Evolutionary conservation across 2,888 invertebrate species (phyloP).

Genomic region (Abrostola tripartita): DNA sequence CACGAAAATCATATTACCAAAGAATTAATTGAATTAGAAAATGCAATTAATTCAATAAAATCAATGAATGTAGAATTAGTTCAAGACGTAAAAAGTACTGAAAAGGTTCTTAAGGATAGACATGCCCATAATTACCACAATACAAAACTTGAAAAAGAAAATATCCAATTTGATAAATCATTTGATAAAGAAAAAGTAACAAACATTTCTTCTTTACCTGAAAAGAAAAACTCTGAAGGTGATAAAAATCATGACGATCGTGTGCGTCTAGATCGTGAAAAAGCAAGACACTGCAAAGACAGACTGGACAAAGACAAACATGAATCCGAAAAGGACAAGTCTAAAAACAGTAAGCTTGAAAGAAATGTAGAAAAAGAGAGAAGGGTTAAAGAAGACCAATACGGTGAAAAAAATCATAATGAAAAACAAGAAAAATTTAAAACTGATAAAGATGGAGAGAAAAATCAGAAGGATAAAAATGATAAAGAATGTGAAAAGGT

Average conservation of each 20-base stretch:
- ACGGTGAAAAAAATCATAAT: slow-evolving; percentile 61
- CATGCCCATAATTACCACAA: slow-evolving; percentile 66
- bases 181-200: slow-evolving; percentile 75
- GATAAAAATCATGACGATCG: slow-evolving; percentile 80
- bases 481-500: slow-evolving; percentile 73
- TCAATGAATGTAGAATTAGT: slow-evolving; percentile 48
- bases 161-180: slow-evolving; percentile 80
- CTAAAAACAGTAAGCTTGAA: slow-evolving; percentile 69
- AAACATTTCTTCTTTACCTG: slow-evolving; percentile 33
- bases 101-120: slow-evolving; percentile 72
- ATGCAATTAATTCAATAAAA: slow-evolving; percentile 68
- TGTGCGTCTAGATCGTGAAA: slow-evolving; percentile 79
- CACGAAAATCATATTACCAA: slow-evolving; percentile 68
- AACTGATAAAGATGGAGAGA: slow-evolving; percentile 71
- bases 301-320: slow-evolving; percentile 79
- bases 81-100: slow-evolving; percentile 66
- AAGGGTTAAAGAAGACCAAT: slow-evolving; percentile 67
- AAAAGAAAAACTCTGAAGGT: slow-evolving; percentile 68
- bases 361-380: slow-evolving; percentile 73
- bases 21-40: slow-evolving; percentile 70
- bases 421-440: slow-evolving; percentile 69
- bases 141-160: slow-evolving; percentile 79
- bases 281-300: slow-evolving; percentile 73
- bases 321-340: slow-evolving; percentile 68
- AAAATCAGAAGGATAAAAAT: slow-evolving; percentile 65